Percentiles rank a stretch among this genome's conserved stretches.
phyloP scores from a whole-genome alignment of 1,140 invertebrate species.

The Temnothorax longispinosus region DNA sequence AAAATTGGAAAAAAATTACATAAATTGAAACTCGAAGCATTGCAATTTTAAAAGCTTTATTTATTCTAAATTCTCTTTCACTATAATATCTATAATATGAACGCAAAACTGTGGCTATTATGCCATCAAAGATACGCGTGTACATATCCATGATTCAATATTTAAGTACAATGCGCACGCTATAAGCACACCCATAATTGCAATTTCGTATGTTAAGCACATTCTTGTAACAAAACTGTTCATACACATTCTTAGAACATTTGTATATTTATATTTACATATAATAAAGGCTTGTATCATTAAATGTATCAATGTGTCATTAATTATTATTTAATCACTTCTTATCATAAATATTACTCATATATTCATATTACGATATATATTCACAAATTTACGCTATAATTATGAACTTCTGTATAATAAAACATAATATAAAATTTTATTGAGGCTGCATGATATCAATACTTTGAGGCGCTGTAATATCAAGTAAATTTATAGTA shows the following conservation, averaged over 20 bases:
- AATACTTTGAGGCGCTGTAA: conserved; percentile 67
- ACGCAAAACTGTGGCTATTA: neutral
- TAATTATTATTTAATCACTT: neutral
- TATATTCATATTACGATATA: too few species aligned
- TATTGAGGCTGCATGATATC: conserved; percentile 76
- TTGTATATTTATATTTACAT: neutral
- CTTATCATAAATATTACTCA: neutral
- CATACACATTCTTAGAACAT: neutral
- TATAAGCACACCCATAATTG: neutral
- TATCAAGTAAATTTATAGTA: conserved; percentile 76
- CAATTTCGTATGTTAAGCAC: neutral
- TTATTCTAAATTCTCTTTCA: neutral
- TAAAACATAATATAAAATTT: conserved; percentile 43
- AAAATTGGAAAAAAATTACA: too few species aligned
- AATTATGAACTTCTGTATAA: conserved; percentile 5
- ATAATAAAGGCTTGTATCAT: neutral
- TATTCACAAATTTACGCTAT: neutral
- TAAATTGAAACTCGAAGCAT: neutral
- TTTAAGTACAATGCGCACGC: neutral
- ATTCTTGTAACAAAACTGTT: neutral
- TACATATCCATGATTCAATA: neutral
- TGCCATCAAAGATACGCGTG: neutral
- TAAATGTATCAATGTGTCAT: neutral
- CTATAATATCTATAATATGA: neutral
- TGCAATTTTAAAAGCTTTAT: neutral